A percentile compares a stretch with the other conserved stretches of the same genome.
These are phyloP conservation scores for Rotaria sp. DNA, from an alignment of 2,888 invertebrate species.

Conservation along the genomic window DNA sequence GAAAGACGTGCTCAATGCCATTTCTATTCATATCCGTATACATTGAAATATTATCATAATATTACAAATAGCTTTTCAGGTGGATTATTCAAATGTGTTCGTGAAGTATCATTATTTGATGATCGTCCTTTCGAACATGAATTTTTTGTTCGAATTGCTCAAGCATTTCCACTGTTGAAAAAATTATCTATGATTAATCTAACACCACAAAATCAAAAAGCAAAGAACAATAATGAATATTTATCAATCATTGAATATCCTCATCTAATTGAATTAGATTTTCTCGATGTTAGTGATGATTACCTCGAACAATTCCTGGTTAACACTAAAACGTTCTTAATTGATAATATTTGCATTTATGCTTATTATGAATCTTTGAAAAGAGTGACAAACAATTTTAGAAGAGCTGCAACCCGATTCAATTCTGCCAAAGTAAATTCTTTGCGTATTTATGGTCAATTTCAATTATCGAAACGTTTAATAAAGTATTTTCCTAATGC, in stretches of 20 bases:
- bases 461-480: neutral
- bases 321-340: neutral
- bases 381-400: neutral
- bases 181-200: no score
- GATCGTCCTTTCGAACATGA: neutral
- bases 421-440: neutral
- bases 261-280: no score
- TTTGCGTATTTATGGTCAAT: neutral
- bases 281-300: neutral
- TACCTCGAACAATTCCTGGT: neutral
- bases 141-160: neutral
- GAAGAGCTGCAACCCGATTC: neutral
- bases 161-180: neutral
- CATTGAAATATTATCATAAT: neutral
- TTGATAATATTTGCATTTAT: neutral
- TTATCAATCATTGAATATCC: no score
- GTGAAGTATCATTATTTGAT: neutral
- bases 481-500: neutral
- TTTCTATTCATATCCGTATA: neutral
- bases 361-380: neutral
- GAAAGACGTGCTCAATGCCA: neutral
- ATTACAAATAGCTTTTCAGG: neutral
- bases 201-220: neutral
- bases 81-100: neutral
- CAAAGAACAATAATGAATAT: no score